Evolutionary conservation across 1,140 invertebrate genomes (phyloP), one percentile per base, ranked within the genome.

Genomic region (Drosophila fuyamai): DNA sequence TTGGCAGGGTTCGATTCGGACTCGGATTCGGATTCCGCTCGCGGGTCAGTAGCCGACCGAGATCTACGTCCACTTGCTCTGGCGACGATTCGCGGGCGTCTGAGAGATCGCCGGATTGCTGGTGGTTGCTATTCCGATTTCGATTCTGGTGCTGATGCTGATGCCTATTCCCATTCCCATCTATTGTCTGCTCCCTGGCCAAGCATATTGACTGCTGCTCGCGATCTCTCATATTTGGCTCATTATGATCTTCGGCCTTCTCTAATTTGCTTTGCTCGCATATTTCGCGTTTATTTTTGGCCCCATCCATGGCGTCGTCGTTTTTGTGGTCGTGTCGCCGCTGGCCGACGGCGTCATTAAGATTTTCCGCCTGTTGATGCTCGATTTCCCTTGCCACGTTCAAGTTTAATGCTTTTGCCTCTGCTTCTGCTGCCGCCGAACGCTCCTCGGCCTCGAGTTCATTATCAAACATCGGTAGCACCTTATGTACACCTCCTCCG

Each of bases 351-450:
- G 84, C 84, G 84, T 89, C 84, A 88, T 88, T 89, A 88, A 89
- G 82, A 88, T 88, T 88, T 88, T 88, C 84, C 84, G 84, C 84
- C 84, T 89, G 84, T 88, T 88, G 84, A 89, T 88, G 84, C 84
- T 88, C 85, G 43, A 88, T 89, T 88, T 89, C 84, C 81, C 66
- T 89, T 73, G 84, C 84, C 79, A 58, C 83, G 83, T 88, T 88
- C 84, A 88, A 88, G 84, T 88, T 88, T 77, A 90, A 88, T 88
- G 83, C 35, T 73, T 29, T 36, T 18, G 41, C 16, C 23, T 6
- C 29, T 14, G n/a, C 16, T 13, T n/a, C 36, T 14, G 27, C 4
- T 13, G 9, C 13, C 14, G 41, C n/a, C 35, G 38, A 53, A 61
- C 71, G 63, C 60, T 63, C 51, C 43, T 55, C 50, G 81, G 51